Conservation (phyloP, 2,797 vertebrate genomes). For the Acanthurus lineatus region DNA sequence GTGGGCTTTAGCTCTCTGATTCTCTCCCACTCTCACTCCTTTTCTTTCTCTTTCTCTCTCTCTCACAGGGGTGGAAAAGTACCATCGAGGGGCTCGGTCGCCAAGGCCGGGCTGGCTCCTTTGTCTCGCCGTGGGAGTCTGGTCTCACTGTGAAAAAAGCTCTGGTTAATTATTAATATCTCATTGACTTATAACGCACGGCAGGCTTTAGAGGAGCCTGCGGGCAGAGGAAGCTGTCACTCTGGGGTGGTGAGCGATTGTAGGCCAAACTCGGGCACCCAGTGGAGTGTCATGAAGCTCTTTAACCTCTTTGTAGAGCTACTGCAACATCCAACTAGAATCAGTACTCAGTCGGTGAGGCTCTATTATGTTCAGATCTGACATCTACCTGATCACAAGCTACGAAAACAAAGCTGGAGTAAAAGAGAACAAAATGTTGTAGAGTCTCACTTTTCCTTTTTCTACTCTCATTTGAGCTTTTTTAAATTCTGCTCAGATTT, state of each 20-base stretch:
- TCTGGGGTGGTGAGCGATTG: constrained; percentile 62
- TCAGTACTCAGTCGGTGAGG: background rate
- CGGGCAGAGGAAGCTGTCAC: constrained; percentile 70
- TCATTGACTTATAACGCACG: constrained; percentile 72
- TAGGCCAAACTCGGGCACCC: constrained; percentile 40
- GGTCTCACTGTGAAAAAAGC: constrained; percentile 66
- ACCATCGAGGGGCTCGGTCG: constrained; percentile 61
- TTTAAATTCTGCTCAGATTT: constrained; percentile 8
- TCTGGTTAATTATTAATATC: constrained; percentile 82
- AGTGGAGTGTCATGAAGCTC: constrained; percentile 36
- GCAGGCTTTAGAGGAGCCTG: constrained; percentile 66
- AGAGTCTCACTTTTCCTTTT: background rate
- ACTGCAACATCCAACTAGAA: constrained; percentile 17
- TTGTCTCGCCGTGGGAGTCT: constrained; percentile 77
- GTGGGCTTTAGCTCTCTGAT: constrained; percentile 66
- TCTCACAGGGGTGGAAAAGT: constrained; percentile 70
- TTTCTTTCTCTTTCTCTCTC: constrained; percentile 52
- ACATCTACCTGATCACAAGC: background rate
- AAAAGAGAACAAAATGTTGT: background rate
- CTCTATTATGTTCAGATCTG: background rate
- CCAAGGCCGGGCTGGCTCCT: constrained; percentile 52
- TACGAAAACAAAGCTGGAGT: background rate
- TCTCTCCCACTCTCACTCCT: constrained; percentile 63
- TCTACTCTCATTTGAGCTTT: background rate
- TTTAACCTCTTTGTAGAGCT: constrained; percentile 56